phyloP scores from a whole-genome alignment of 1,140 invertebrate genomes.

The Phocides pigmalion region DNA sequence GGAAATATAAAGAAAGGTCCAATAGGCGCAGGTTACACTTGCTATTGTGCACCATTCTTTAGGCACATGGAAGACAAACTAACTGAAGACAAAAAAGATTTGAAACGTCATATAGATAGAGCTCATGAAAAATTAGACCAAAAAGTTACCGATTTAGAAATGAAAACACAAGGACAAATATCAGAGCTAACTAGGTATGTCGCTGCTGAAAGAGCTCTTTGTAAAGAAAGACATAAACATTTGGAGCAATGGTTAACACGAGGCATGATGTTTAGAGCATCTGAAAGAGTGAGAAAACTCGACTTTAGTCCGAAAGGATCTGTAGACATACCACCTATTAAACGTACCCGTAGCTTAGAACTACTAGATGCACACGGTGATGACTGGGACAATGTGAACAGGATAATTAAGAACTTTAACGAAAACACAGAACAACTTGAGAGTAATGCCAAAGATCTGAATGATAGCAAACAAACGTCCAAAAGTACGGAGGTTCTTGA shows the following conservation, averaged over 20 bases:
- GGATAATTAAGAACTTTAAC: slow-evolving; percentile 69
- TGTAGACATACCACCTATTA: slow-evolving; percentile 85
- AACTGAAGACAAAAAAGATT: slow-evolving; percentile 92
- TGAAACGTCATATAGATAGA: slow-evolving; percentile 92
- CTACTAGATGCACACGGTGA: slow-evolving; percentile 82
- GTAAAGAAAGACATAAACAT: slow-evolving; percentile 87
- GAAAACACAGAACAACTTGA: slow-evolving; percentile 67
- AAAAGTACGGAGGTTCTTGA: slow-evolving; percentile 77
- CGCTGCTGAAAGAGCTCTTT: slow-evolving; percentile 86
- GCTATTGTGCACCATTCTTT: slow-evolving; percentile 91
- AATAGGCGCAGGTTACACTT: slow-evolving; percentile 93
- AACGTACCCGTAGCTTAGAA: slow-evolving; percentile 87
- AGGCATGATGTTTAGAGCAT: slow-evolving; percentile 85
- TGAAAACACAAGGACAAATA: slow-evolving; percentile 90
- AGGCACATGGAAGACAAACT: slow-evolving; percentile 94
- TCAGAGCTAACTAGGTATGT: slow-evolving; percentile 88
- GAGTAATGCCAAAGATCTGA: slow-evolving; percentile 69
- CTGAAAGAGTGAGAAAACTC: slow-evolving; percentile 83
- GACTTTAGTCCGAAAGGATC: slow-evolving; percentile 84
- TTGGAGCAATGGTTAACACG: slow-evolving; percentile 88
- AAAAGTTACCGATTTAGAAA: slow-evolving; percentile 92
- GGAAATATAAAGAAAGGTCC: slow-evolving; percentile 98
- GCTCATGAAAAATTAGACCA: slow-evolving; percentile 92
- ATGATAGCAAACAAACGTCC: slow-evolving; percentile 69
- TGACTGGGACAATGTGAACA: slow-evolving; percentile 74